These are phyloP conservation scores for Plebejus anna DNA, from an alignment of 2,888 invertebrate species.

Conservation along the genomic window DNA sequence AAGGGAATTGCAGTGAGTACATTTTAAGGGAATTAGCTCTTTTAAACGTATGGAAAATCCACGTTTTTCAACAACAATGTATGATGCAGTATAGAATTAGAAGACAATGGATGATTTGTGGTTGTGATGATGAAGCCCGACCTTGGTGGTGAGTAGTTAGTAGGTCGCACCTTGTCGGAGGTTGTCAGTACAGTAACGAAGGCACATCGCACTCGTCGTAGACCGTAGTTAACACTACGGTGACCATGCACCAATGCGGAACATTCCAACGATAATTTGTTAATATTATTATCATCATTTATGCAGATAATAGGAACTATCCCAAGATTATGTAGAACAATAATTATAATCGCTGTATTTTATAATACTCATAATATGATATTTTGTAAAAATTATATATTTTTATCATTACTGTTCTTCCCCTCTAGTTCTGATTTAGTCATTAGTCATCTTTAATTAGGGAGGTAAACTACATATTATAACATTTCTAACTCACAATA, in stretches of 20 bases:
- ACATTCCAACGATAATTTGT: background rate
- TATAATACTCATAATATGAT: too few relatives aligned
- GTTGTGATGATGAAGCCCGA: background rate
- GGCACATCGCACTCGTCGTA: background rate
- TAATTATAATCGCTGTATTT: too few relatives aligned
- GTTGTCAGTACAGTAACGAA: background rate
- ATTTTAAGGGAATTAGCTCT: too few relatives aligned
- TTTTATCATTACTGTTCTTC: too few relatives aligned
- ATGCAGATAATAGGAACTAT: background rate
- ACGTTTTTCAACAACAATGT: background rate
- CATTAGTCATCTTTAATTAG: too few relatives aligned
- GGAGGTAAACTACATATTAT: too few relatives aligned
- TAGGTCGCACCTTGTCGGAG: constrained; percentile 9
- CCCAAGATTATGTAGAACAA: background rate
- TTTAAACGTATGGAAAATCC: background rate
- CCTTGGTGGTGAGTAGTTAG: background rate
- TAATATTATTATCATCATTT: too few relatives aligned
- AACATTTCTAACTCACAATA: too few relatives aligned
- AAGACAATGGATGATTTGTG: background rate
- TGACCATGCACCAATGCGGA: background rate
- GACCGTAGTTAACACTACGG: background rate
- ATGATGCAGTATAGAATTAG: background rate
- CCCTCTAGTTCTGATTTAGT: too few relatives aligned
- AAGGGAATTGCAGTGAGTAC: background rate
- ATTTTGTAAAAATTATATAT: too few relatives aligned